phyloP scores from a whole-genome alignment of 2,888 invertebrate genomes.

The Drosophila neonasuta region DNA sequence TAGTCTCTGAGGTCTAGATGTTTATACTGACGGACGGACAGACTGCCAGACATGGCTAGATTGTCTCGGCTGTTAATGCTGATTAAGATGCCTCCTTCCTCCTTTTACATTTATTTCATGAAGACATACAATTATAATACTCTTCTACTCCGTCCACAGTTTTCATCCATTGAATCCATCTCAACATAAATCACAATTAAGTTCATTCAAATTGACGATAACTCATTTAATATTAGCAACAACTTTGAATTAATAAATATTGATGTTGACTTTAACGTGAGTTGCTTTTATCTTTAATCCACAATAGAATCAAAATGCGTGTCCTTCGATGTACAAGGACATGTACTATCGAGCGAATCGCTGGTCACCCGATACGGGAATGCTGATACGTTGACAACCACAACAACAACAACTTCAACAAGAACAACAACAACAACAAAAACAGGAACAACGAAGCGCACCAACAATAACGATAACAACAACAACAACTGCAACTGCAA shows the following conservation, averaged over 20 bases:
- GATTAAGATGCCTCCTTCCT: too few relatives aligned
- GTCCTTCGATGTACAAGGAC: slow-evolving; percentile 94
- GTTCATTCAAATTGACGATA: too few relatives aligned
- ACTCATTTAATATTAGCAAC: too few relatives aligned
- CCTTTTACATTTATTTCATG: too few relatives aligned
- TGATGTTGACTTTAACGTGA: neutral
- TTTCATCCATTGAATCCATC: too few relatives aligned
- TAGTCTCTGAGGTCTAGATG: too few relatives aligned
- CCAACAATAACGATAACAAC: slow-evolving; percentile 49
- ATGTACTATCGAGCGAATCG: slow-evolving; percentile 89
- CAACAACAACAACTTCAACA: slow-evolving; percentile 23
- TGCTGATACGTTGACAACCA: slow-evolving; percentile 81
- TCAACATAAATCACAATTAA: too few relatives aligned
- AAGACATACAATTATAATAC: too few relatives aligned
- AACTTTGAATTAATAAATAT: neutral
- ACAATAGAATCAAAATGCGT: slow-evolving; percentile 84
- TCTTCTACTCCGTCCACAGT: too few relatives aligned
- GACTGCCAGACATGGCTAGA: too few relatives aligned
- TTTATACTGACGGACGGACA: too few relatives aligned
- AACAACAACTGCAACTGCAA: slow-evolving; percentile 34
- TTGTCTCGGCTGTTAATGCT: too few relatives aligned
- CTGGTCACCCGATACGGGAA: slow-evolving; percentile 82
- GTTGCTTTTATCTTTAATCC: neutral
- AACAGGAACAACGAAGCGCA: slow-evolving; percentile 44
- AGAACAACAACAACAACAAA: slow-evolving; percentile 13